A percentile compares a stretch with the other conserved stretches of the same genome.
phyloP scores from a whole-genome alignment of 2,113 vertebrate species.

The Ia io region DNA sequence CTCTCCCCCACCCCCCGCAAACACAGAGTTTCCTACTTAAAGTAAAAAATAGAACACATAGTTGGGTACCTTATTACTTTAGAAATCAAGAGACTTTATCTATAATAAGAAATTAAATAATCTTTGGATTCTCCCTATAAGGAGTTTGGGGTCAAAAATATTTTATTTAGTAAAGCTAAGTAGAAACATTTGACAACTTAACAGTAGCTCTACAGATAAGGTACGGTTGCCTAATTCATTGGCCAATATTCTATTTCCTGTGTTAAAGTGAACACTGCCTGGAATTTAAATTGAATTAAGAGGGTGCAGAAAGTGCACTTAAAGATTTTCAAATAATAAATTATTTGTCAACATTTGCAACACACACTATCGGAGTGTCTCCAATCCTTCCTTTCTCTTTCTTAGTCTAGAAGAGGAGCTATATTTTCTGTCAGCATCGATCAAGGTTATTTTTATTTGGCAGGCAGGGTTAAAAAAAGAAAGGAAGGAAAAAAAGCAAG shows the following conservation, averaged over 20 bases:
- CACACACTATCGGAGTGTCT: neutral
- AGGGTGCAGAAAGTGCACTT: neutral
- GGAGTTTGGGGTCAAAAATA: neutral
- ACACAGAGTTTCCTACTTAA: neutral
- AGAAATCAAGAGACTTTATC: neutral
- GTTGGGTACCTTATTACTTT: neutral
- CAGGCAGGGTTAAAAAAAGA: neutral
- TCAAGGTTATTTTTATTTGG: slow-evolving; percentile 49
- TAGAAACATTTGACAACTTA: neutral
- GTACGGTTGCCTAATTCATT: neutral
- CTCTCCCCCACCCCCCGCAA: neutral
- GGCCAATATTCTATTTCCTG: slow-evolving; percentile 9
- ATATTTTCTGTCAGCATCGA: slow-evolving; percentile 2
- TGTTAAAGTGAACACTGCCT: neutral
- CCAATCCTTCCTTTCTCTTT: neutral
- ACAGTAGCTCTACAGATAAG: neutral
- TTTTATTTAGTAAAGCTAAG: neutral
- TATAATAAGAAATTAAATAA: neutral
- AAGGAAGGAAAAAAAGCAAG: neutral
- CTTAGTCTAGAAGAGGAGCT: neutral
- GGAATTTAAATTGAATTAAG: slow-evolving; percentile 39
- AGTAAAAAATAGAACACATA: neutral
- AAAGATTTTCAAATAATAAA: slow-evolving; percentile 24
- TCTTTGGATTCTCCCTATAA: neutral
- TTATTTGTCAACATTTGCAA: slow-evolving; percentile 33